These are phyloP conservation scores for Palythoa caribaeorum DNA, from an alignment of 92 coral and sea anemone species.

Conservation along the genomic window DNA sequence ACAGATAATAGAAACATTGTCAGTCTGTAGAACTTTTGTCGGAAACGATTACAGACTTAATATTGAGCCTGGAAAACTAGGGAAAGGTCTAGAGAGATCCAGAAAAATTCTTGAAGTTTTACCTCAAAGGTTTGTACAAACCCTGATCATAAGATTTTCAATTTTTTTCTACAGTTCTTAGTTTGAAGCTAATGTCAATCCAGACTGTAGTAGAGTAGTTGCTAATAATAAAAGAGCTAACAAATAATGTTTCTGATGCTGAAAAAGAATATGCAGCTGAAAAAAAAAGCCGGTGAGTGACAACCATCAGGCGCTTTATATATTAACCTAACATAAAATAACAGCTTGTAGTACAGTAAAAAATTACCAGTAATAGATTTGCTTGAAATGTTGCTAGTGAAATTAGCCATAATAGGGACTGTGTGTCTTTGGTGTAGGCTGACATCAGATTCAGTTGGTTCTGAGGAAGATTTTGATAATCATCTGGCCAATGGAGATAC, in stretches of 20 bases:
- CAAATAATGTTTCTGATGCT: background rate
- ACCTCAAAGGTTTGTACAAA: no score
- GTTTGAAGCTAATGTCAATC: background rate
- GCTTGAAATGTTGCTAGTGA: background rate
- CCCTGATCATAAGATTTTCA: no score
- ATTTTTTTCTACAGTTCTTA: background rate
- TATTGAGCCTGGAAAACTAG: no score
- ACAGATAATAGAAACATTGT: no score
- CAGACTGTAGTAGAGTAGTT: background rate
- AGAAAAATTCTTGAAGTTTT: no score
- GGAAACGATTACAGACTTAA: no score
- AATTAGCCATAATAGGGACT: no score
- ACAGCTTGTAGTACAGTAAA: background rate
- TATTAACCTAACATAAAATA: background rate
- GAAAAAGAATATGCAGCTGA: background rate
- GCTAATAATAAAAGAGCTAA: background rate
- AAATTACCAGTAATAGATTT: background rate
- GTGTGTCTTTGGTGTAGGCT: conserved; percentile 61
- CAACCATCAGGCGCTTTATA: background rate
- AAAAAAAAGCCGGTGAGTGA: background rate
- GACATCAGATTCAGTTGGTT: conserved; percentile 80
- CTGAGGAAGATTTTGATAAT: conserved; percentile 79
- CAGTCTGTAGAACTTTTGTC: no score
- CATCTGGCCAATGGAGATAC: conserved; percentile 80
- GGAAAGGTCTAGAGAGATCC: no score